phyloP scores from a whole-genome alignment of 2,888 invertebrate genomes.

The Aphrophora alni region DNA sequence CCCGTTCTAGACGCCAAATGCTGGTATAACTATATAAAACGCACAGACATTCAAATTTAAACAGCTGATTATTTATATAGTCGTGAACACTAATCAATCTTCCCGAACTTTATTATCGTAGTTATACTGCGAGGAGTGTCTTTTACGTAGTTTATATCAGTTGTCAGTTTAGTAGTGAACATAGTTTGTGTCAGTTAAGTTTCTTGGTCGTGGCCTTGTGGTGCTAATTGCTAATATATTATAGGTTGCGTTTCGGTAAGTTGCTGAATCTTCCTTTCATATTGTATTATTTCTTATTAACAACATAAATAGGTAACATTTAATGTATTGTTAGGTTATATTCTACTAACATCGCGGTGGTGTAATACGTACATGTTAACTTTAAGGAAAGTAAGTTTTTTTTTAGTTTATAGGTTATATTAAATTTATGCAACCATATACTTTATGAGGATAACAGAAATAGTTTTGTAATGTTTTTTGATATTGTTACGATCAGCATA shows the following conservation, averaged over 20 bases:
- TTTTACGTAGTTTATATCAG: not conserved
- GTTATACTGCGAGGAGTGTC: not conserved
- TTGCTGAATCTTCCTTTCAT: not conserved
- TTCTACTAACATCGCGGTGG: not conserved
- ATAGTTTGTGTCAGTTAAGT: not conserved
- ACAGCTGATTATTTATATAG: too few relatives aligned
- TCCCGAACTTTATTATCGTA: not conserved
- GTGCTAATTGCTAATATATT: too few relatives aligned
- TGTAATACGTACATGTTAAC: not conserved
- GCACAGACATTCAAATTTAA: too few relatives aligned
- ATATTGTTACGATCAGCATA: not conserved
- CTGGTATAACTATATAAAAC: too few relatives aligned
- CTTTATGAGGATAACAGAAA: not conserved
- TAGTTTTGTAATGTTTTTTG: not conserved
- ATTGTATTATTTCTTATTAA: not conserved
- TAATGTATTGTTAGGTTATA: not conserved
- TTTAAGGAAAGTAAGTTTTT: not conserved
- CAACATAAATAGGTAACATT: too few relatives aligned
- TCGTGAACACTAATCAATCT: not conserved
- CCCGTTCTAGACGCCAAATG: too few relatives aligned
- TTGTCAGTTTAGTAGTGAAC: not conserved
- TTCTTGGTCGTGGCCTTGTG: not conserved
- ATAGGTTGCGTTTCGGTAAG: not conserved
- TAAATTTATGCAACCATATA: not conserved
- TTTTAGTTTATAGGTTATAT: not conserved